A percentile compares a stretch with the other conserved stretches of the same genome.
phyloP scores from a whole-genome alignment of 2,113 vertebrate species.

The Larimichthys polyactis region DNA sequence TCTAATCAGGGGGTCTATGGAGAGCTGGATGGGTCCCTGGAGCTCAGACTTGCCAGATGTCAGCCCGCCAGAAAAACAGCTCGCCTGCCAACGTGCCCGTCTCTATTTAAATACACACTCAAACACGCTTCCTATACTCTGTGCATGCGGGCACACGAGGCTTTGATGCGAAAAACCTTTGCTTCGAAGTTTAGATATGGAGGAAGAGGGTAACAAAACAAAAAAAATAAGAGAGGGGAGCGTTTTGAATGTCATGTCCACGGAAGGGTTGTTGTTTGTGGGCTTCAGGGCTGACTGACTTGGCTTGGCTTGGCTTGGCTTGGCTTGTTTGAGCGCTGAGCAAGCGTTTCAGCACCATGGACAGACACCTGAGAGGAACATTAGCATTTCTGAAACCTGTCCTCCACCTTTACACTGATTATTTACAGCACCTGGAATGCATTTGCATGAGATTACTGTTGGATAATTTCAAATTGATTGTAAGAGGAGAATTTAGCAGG shows the following conservation, averaged over 20 bases:
- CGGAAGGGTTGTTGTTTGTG: conserved; percentile 45
- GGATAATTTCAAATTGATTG: conserved; percentile 36
- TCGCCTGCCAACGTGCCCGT: conserved; percentile 85
- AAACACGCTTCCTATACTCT: conserved; percentile 58
- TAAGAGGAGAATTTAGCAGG: neutral
- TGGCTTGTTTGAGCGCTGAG: conserved; percentile 47
- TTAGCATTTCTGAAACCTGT: conserved; percentile 68
- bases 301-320: conserved; percentile 9
- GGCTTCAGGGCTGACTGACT: conserved; percentile 38
- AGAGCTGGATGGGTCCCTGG: conserved; percentile 87
- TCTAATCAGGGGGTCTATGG: conserved; percentile 87
- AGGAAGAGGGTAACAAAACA: neutral
- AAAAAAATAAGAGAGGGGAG: neutral
- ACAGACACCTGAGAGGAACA: conserved; percentile 72
- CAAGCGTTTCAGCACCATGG: conserved; percentile 84
- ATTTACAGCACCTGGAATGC: conserved; percentile 61
- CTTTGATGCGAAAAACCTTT: conserved; percentile 77
- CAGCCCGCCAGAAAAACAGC: conserved; percentile 87
- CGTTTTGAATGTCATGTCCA: conserved; percentile 66
- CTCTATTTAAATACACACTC: conserved; percentile 87
- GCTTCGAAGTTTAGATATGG: conserved; percentile 62
- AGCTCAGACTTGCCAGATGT: conserved; percentile 88
- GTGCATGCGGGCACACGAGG: conserved; percentile 59
- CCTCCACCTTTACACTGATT: conserved; percentile 57
- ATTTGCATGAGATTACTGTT: conserved; percentile 57